These are phyloP conservation scores for Drosophila subsilvestris DNA, from an alignment of 2,888 invertebrate species.

Conservation along the genomic window DNA sequence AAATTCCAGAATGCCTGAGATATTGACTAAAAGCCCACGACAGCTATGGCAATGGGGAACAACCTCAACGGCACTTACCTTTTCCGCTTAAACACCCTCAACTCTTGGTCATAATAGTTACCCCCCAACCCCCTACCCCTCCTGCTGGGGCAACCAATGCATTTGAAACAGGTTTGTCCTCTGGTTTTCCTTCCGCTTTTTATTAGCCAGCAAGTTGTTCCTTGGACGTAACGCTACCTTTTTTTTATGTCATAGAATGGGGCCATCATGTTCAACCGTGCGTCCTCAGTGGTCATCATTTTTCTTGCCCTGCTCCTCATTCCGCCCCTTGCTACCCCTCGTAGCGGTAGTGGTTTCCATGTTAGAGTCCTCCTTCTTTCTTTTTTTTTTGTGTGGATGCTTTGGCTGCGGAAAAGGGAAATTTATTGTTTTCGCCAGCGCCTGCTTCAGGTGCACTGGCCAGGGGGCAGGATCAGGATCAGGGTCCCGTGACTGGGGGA, in stretches of 20 bases:
- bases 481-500: conserved; percentile 31
- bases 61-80: conserved; percentile 66
- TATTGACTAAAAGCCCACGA: conserved; percentile 73
- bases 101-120: conserved; percentile 58
- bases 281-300: conserved; percentile 73
- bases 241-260: conserved; percentile 57
- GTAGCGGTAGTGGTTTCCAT: conserved; percentile 29
- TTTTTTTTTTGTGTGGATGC: conserved; percentile 48
- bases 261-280: conserved; percentile 61
- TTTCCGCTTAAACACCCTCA: conserved; percentile 75
- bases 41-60: background rate
- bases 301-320: conserved; percentile 47
- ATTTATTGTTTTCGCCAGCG: conserved; percentile 76
- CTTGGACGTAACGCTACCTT: conserved; percentile 63
- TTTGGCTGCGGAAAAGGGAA: conserved; percentile 61
- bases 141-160: conserved; percentile 47
- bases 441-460: conserved; percentile 69
- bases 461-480: conserved; percentile 42
- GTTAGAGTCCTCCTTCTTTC: conserved; percentile 44
- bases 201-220: conserved; percentile 71
- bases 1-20: conserved; percentile 71
- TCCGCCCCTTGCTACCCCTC: conserved; percentile 14
- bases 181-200: conserved; percentile 59
- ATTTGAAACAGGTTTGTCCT: conserved; percentile 58
- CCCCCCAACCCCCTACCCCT: conserved; percentile 11